A percentile compares a stretch with the other conserved stretches of the same genome.
phyloP scores from a whole-genome alignment of 2,113 vertebrate species.

The Mola mola region DNA sequence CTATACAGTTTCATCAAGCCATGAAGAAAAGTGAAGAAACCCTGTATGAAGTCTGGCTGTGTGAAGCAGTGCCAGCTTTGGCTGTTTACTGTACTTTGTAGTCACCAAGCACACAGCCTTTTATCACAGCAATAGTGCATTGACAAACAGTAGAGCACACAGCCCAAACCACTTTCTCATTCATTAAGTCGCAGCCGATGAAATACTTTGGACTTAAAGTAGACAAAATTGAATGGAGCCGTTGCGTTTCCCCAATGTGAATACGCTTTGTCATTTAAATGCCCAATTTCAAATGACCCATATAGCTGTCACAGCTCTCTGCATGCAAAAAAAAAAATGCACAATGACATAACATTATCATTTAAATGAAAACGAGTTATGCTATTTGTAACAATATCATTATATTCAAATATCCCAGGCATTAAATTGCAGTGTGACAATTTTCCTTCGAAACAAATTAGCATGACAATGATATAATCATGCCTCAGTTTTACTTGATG shows the following conservation, averaged over 20 bases:
- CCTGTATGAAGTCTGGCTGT: slow-evolving; percentile 50
- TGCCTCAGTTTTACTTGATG: slow-evolving; percentile 4
- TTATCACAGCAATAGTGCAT: slow-evolving; percentile 68
- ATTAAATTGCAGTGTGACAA: slow-evolving; percentile 29
- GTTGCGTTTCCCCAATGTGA: slow-evolving; percentile 29
- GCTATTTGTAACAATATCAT: slow-evolving; percentile 47
- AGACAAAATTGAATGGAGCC: slow-evolving; percentile 56
- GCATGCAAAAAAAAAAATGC: slow-evolving; percentile 21
- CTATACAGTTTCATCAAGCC: slow-evolving; percentile 69
- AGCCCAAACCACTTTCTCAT: slow-evolving; percentile 53
- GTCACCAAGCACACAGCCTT: slow-evolving; percentile 66
- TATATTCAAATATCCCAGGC: slow-evolving; percentile 51
- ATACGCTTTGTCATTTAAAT: slow-evolving; percentile 54
- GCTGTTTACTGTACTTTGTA: slow-evolving; percentile 71
- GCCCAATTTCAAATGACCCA: slow-evolving; percentile 35
- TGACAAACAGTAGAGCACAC: slow-evolving; percentile 44
- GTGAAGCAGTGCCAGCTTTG: slow-evolving; percentile 45
- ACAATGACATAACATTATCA: slow-evolving; percentile 48
- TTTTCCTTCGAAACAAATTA: slow-evolving; percentile 28
- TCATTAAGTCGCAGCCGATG: slow-evolving; percentile 69
- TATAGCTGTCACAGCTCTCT: slow-evolving; percentile 5
- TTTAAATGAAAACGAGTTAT: slow-evolving; percentile 54
- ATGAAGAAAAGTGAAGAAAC: slow-evolving; percentile 66
- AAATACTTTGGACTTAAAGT: slow-evolving; percentile 59
- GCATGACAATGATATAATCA: slow-evolving; percentile 36